Evolutionary conservation across 2,888 invertebrate genomes (phyloP), one percentile per base, ranked within the genome.

Genomic region (Oithona nana): DNA sequence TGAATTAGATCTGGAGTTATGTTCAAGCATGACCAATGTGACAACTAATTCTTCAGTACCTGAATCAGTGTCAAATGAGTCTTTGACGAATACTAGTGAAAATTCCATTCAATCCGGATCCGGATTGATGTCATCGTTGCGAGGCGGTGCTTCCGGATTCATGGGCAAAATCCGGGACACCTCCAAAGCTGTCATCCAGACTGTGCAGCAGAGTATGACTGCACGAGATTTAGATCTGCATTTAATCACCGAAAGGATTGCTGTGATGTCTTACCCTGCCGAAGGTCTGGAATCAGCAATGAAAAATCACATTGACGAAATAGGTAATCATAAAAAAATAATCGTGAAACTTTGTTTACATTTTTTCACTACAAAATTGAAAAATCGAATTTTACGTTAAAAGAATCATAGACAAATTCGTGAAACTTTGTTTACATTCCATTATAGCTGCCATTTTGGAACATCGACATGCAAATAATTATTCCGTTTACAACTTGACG

Each of bases 161-260:
- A 77, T 95, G 65, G 92, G 90, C 70, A 94, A 93, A 71, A 76
- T 97, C 29, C 93, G 92, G 73, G 95, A 95, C 70, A 94, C 93
- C 0, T 92, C 94, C 24, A 85, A 84, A 48, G 94, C 93, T 78
- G 92, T 97, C 51, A 93, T 95, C 84, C 90, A 94, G 72, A 88
- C 92, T 48, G 88, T 95, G 66, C 90, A 90, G 73, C 88, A 89
- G 80, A 84, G 71, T 80, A 81, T 79, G 13, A 28, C 26, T 74
- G 86, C 84, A 31, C 79, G 87, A 68, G 93, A 93, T 73, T 75
- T 94, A 70, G 94, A 95, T 72, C 84, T 93, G 63, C 88, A 84
- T 71, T 92, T 92, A 73, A 81, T 95, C 66, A 94, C 94, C 11
- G 88, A 90, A 58, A 81, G 93, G 64, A 76, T 95, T 63, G 78